These are phyloP conservation scores for Leptoclinus maculatus DNA, from an alignment of 2,797 vertebrate genomes.

Conservation along the genomic window DNA sequence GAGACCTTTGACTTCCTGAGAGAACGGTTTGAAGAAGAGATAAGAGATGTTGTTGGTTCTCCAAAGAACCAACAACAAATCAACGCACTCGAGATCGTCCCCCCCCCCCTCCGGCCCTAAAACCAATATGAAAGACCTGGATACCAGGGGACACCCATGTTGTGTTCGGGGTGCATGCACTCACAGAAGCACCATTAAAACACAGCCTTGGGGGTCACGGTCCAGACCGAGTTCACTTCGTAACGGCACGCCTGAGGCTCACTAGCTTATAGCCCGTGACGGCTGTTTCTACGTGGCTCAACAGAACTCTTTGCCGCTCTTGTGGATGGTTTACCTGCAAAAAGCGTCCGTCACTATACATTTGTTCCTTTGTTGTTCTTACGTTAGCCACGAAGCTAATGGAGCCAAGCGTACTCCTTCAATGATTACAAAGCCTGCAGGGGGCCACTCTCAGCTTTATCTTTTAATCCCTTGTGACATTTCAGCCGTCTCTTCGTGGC, in stretches of 20 bases:
- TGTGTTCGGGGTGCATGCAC: constrained; percentile 16
- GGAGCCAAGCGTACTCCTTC: constrained; percentile 9
- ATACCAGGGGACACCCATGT: constrained; percentile 26
- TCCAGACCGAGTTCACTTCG: constrained; percentile 35
- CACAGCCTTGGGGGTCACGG: constrained; percentile 30
- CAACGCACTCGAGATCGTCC: background rate
- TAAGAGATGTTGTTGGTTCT: too few relatives aligned
- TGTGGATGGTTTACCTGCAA: background rate
- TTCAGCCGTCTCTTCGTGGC: constrained; percentile 10
- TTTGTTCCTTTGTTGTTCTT: constrained; percentile 6
- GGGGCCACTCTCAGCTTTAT: constrained; percentile 9
- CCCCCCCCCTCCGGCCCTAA: background rate
- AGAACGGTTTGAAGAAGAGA: background rate
- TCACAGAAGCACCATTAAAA: constrained; percentile 57
- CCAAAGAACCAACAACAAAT: background rate
- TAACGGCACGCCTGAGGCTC: constrained; percentile 54
- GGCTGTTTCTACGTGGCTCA: constrained; percentile 6
- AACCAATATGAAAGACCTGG: constrained; percentile 21
- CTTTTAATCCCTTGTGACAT: constrained; percentile 44
- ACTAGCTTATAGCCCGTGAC: background rate
- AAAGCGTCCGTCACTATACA: background rate
- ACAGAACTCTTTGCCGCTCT: background rate
- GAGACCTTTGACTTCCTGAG: background rate
- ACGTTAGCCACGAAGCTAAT: constrained; percentile 20
- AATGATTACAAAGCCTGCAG: background rate